Base-by-base conservation (phyloP, 2,888 invertebrate genomes). In the Myopa tessellatipennis region DNA sequence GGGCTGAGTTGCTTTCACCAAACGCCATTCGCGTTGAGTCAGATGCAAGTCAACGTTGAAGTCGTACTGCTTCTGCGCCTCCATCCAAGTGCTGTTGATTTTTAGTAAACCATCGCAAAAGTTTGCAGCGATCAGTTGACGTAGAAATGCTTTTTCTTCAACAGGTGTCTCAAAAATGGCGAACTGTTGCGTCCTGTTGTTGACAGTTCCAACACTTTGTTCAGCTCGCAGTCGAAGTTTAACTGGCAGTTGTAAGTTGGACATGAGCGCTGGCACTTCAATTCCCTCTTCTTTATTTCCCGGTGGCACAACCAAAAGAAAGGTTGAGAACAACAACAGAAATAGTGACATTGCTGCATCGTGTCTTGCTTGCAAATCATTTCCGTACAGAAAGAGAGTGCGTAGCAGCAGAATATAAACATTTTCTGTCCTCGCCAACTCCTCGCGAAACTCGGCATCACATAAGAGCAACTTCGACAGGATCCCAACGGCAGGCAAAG, bases 291-390 rank as follows among this genome's bases (percentile, higher is more conserved):
- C 78, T 6, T 79, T 76, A 10, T 78, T 76, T 1, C 77, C 78
- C 36, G 65, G 65, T 8, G 60, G 61, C 18, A 14, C 78, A 7
- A 84, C 82, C 7, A 79, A 80, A 3, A 87, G 65, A 67, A 81
- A 81, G n/a, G 82, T 81, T 6, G 84, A 83, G 60, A 82, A 89
- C 1, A 87, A 74, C 26, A 89, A 67, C 60, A 84, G 81, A 77
- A 88, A 89, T 7, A 89, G 77, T 36, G 85, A 84, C 5, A 85
- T 76, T 4, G 84, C 80, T 2, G 83, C 83, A 76, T 88, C 87
- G 68, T 85, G 83, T 4, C 85, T 84, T 36, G 87, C 12, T 63
- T 84, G 82, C 8, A 79, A 77, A 36, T 87, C 85, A 38, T 85
- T 81, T 1, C 85, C 83, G 74, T 84, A 81, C 14, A 87, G 72